Conservation (phyloP, 2,113 vertebrate species). For the Ranitomeya imitator region DNA sequence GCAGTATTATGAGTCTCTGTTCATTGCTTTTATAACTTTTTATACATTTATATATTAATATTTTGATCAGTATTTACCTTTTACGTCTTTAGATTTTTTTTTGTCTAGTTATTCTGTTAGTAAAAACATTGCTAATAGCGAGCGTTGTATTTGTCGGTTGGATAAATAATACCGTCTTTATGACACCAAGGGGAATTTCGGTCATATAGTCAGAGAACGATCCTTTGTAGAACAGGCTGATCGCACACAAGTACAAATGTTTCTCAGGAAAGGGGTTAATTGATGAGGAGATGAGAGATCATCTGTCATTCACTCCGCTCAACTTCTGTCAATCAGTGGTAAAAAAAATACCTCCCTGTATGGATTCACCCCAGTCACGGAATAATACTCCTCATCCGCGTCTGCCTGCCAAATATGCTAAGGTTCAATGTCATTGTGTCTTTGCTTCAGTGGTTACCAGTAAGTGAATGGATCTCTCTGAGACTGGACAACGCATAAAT, state of each 20-base stretch:
- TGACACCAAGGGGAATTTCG: conserved; percentile 19
- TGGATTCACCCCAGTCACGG: conserved; percentile 15
- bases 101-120: neutral
- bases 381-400: neutral
- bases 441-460: conserved; percentile 33
- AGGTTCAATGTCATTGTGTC: conserved; percentile 35
- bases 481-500: conserved; percentile 40
- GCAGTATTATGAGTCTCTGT: neutral
- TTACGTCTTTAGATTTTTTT: neutral
- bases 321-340: neutral
- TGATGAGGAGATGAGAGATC: neutral
- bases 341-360: neutral
- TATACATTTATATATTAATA: neutral
- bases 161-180: conserved; percentile 1
- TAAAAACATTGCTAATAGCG: neutral
- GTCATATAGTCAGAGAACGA: conserved; percentile 12
- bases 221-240: conserved; percentile 16
- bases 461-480: conserved; percentile 11
- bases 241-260: neutral
- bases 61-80: neutral
- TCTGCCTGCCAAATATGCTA: conserved; percentile 24
- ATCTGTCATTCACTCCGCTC: neutral
- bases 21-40: neutral
- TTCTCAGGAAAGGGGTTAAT: conserved; percentile 24
- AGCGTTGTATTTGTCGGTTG: neutral